Evolutionary conservation across 2,888 invertebrate species (phyloP).

Genomic region (Drosophila macrothrix): DNA sequence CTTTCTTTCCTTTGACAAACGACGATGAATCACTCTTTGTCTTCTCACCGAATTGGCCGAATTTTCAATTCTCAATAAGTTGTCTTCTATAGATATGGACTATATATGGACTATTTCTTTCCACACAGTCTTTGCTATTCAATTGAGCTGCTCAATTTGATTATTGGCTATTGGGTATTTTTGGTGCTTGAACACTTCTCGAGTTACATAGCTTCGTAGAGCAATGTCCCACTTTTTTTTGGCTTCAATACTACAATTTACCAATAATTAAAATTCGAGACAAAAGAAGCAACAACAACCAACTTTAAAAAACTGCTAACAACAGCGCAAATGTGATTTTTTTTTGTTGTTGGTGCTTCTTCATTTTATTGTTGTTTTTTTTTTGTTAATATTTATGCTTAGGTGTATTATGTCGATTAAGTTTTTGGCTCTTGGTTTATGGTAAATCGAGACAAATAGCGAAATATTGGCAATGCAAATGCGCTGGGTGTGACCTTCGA

Average conservation of each 20-base stretch:
- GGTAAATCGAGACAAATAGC: conserved; percentile 41
- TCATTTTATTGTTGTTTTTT: background rate
- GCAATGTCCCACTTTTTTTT: conserved; percentile 63
- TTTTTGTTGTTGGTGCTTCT: conserved; percentile 6
- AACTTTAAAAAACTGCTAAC: conserved; percentile 51
- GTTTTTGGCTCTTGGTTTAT: conserved; percentile 29
- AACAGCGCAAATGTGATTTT: conserved; percentile 49
- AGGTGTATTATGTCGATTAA: conserved; percentile 38
- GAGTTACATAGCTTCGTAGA: conserved; percentile 46
- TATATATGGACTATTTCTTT: conserved; percentile 12
- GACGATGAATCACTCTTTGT: conserved; percentile 41
- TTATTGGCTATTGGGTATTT: conserved; percentile 1
- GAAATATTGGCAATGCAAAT: conserved; percentile 67
- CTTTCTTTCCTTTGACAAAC: background rate
- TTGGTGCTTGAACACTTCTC: conserved; percentile 27
- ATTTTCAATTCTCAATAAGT: conserved; percentile 32
- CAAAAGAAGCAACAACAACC: conserved; percentile 43
- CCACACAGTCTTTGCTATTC: conserved; percentile 3
- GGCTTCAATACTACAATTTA: conserved; percentile 56
- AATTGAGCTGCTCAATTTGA: background rate
- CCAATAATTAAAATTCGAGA: conserved; percentile 69
- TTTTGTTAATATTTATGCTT: conserved; percentile 41
- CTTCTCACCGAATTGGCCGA: conserved; percentile 14
- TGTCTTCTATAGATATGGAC: background rate
- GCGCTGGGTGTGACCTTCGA: conserved; percentile 66